These are phyloP conservation scores for Loripinus fragilis DNA, from an alignment of 2,888 invertebrate genomes.

Conservation along the genomic window DNA sequence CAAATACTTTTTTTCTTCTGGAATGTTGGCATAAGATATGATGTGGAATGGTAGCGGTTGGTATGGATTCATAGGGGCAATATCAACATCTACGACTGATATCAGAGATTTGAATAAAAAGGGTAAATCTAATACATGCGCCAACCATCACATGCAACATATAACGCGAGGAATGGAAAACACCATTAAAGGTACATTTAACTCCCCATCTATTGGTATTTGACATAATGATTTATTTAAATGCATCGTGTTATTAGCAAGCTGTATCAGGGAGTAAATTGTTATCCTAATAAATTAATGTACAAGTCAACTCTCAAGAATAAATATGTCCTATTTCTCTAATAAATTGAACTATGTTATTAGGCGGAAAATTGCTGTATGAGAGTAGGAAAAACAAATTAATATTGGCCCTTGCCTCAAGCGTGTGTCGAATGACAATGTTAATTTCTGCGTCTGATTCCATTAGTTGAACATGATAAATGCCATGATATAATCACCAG, in stretches of 20 bases:
- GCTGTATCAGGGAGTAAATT: not conserved
- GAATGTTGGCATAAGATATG: too few species aligned
- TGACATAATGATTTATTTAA: not conserved
- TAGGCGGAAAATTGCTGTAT: not conserved
- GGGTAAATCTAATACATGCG: too few species aligned
- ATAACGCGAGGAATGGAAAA: too few species aligned
- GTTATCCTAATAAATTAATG: slow-evolving; percentile 5
- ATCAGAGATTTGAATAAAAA: too few species aligned
- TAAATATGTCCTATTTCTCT: not conserved
- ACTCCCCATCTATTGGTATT: not conserved
- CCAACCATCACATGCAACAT: too few species aligned
- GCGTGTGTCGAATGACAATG: slow-evolving; percentile 1
- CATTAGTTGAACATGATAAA: not conserved
- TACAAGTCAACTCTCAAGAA: not conserved
- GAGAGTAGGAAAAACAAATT: not conserved
- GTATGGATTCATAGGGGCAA: too few species aligned
- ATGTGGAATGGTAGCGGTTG: too few species aligned
- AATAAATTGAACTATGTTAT: not conserved
- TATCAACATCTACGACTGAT: too few species aligned
- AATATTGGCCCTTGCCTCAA: not conserved
- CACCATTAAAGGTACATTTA: too few species aligned
- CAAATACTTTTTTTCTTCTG: too few species aligned
- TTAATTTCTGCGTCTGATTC: not conserved
- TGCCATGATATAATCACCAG: not conserved
- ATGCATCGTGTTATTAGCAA: not conserved